Evolutionary conservation across 2,113 vertebrate species (phyloP).

Genomic region (Notiomystis cincta): DNA sequence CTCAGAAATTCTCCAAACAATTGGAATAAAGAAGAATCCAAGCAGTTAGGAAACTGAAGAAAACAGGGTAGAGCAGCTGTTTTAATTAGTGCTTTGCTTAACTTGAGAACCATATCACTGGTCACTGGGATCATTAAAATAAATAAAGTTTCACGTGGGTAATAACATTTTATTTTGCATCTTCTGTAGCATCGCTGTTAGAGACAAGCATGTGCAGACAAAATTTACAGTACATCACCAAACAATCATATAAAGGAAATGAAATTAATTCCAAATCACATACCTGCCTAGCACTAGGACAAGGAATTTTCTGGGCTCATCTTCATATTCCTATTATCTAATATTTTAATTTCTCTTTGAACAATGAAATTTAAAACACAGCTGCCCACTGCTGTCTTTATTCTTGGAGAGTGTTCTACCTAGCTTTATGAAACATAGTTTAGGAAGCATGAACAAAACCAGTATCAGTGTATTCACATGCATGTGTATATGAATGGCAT

Average conservation of each 20-base stretch:
- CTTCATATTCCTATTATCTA: neutral
- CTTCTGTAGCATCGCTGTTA: neutral
- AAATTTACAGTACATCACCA: neutral
- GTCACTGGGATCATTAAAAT: neutral
- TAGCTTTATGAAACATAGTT: neutral
- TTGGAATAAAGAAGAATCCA: neutral
- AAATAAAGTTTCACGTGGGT: neutral
- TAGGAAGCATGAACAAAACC: neutral
- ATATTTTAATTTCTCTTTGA: neutral
- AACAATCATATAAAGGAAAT: neutral
- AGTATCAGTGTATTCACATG: neutral
- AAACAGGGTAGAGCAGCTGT: conserved; percentile 2
- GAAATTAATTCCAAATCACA: neutral
- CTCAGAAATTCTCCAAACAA: conserved; percentile 15
- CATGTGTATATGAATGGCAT: neutral
- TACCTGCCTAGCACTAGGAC: neutral
- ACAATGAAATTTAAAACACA: neutral
- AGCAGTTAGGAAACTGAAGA: neutral
- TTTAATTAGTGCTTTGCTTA: conserved; percentile 22
- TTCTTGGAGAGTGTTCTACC: neutral
- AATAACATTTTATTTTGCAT: neutral
- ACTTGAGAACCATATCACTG: neutral
- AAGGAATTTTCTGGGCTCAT: neutral
- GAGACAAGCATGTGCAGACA: neutral
- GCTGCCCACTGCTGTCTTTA: neutral